Base-by-base conservation (phyloP, 2,888 invertebrate genomes). In the Acleris sparsana region DNA sequence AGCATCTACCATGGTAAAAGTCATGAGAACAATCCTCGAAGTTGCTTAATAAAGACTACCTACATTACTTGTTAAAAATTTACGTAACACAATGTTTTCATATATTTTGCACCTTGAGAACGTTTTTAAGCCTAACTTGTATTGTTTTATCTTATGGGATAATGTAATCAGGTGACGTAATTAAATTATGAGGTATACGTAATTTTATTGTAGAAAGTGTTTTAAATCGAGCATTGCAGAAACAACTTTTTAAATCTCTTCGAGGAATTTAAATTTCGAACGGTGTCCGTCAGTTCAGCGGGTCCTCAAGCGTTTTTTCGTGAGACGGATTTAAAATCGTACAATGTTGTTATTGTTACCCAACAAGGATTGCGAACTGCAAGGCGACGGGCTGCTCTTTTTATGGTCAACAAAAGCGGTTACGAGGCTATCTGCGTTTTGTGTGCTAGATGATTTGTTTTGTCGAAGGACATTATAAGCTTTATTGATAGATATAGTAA, bases 381-480 rank as follows among this genome's bases (percentile, higher is more conserved):
- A 69, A 70, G 70, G 74, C 72, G 71, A 71, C 68, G 69, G 62
- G 71, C 61, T 64, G 62, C 46, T 72, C 78, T 80, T 76, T 78
- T 79, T 83, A 84, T 79, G 81, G 84, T 58, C 70, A 81, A 77
- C 76, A 75, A 79, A 81, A 80, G 76, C 80, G 63, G 53, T 69
- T 69, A 72, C 73, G 73, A 70, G 70, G 70, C 68, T 63, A 69
- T 57, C 62, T 60, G 61, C 57, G 64, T 53, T 64, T 70, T 67
- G 56, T 69, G 64, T 69, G n/a, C 59, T 39, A 39, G 43, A 13
- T 44, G 20, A 60, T 60, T 58, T 59, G 43, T 61, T 63, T n/a
- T 65, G 55, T 59, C 22, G 59, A 44, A 20, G 13, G 18, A 49
- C 25, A 46, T 46, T 17, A 43, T 13, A 7, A 16, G 62, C 56